A percentile compares a stretch with the other conserved stretches of the same genome.
These are phyloP conservation scores for Lepidocyrtinus sp. DNA, from an alignment of 2,888 invertebrate species.

Conservation along the genomic window DNA sequence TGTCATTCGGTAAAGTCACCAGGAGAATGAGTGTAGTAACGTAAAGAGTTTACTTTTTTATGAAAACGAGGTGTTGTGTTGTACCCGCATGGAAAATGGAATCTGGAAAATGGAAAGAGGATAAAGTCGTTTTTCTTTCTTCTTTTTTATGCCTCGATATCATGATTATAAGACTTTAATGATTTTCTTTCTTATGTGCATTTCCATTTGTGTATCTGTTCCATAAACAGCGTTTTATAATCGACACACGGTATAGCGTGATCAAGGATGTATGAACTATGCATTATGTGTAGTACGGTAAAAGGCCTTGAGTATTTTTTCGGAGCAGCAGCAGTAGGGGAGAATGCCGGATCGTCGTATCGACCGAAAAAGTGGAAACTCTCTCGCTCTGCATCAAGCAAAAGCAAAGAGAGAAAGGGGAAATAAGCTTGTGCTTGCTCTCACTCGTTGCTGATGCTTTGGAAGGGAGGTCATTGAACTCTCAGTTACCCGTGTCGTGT, in stretches of 20 bases:
- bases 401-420: conserved; percentile 17
- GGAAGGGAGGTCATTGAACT: conserved; percentile 51
- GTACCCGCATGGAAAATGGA: conserved; percentile 10
- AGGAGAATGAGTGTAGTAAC: neutral
- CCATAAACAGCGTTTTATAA: too few species aligned
- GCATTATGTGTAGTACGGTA: neutral
- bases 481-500: conserved; percentile 51
- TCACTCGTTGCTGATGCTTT: conserved; percentile 17
- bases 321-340: conserved; percentile 8
- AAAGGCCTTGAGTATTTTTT: conserved; percentile 46
- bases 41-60: conserved; percentile 3
- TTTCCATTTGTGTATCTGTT: neutral
- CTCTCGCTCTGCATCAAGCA: neutral
- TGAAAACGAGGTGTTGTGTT: conserved; percentile 5
- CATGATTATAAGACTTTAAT: neutral
- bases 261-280: too few species aligned
- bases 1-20: neutral
- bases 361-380: conserved; percentile 46
- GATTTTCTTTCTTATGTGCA: neutral
- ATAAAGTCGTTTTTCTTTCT: conserved; percentile 1
- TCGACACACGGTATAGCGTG: too few species aligned
- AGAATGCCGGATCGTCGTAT: conserved; percentile 47
- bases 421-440: neutral
- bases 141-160: neutral
- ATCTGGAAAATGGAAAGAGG: conserved; percentile 1